Evolutionary conservation across 2,113 vertebrate genomes (phyloP).

Genomic region (Leuciscus idus): DNA sequence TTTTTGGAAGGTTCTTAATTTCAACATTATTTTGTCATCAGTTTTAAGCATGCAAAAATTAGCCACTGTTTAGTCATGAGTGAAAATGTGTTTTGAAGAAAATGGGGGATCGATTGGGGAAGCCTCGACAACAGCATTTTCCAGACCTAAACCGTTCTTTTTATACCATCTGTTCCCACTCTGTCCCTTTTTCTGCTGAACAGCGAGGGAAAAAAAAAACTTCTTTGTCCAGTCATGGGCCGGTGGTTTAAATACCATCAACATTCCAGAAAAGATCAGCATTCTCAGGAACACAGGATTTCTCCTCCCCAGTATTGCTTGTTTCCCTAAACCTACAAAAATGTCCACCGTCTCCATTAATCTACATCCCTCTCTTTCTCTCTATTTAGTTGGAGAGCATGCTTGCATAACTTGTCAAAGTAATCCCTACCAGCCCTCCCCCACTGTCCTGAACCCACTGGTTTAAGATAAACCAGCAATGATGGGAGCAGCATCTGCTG

Average conservation of each 20-base stretch:
- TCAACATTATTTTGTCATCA: neutral
- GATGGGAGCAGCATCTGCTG: slow-evolving; percentile 52
- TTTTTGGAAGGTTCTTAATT: neutral
- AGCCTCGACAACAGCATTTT: no score
- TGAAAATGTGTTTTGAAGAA: neutral
- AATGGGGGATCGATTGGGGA: neutral
- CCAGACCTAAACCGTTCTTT: neutral
- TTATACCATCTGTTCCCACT: slow-evolving; percentile 5
- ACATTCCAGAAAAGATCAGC: slow-evolving; percentile 71
- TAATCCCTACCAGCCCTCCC: slow-evolving; percentile 65
- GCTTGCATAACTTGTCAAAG: slow-evolving; percentile 74
- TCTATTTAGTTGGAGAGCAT: slow-evolving; percentile 65
- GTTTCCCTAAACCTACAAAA: slow-evolving; percentile 59
- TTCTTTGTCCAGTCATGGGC: slow-evolving; percentile 38
- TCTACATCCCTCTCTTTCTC: slow-evolving; percentile 59
- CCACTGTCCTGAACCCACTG: neutral
- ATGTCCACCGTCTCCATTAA: slow-evolving; percentile 54
- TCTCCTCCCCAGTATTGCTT: slow-evolving; percentile 64
- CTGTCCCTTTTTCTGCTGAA: slow-evolving; percentile 17
- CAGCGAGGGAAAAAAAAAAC: slow-evolving; percentile 2
- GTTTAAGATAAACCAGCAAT: neutral
- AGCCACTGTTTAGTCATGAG: slow-evolving; percentile 6
- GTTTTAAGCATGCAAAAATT: neutral
- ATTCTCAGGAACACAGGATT: slow-evolving; percentile 65
- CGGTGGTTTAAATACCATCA: slow-evolving; percentile 64